phyloP scores from a whole-genome alignment of 2,797 vertebrate species.

The Gobio occitaniae region DNA sequence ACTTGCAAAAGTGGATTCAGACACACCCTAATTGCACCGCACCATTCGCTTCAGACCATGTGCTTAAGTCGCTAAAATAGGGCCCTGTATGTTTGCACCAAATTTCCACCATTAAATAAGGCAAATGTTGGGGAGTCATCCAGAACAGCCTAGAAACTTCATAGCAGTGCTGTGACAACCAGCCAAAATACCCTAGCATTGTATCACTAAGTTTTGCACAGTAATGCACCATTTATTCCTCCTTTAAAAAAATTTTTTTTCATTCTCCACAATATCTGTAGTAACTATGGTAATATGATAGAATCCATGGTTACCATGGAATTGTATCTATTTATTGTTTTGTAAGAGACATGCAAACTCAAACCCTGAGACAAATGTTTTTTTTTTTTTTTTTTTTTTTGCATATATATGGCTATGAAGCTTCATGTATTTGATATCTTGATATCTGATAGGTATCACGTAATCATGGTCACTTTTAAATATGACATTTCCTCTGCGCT shows the following conservation, averaged over 20 bases:
- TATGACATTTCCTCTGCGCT: slow-evolving; percentile 14
- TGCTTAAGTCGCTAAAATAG: no score
- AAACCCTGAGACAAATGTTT: neutral
- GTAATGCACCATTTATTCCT: neutral
- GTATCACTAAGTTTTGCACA: neutral
- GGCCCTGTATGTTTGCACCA: neutral
- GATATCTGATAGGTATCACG: neutral
- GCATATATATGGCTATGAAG: neutral
- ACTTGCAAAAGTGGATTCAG: no score
- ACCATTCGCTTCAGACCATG: no score
- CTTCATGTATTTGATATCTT: neutral
- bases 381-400: no score
- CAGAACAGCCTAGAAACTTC: neutral
- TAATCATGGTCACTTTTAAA: neutral
- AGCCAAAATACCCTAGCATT: neutral
- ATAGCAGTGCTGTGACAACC: neutral
- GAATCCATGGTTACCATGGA: neutral
- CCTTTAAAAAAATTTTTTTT: no score
- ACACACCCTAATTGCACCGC: no score
- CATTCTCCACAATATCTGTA: neutral
- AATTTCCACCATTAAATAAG: neutral
- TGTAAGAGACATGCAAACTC: neutral
- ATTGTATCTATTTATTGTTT: neutral
- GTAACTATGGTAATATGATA: slow-evolving; percentile 2
- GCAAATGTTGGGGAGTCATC: no score